Evolutionary conservation across 2,888 invertebrate genomes (phyloP).

Genomic region (Mayetiola destructor): DNA sequence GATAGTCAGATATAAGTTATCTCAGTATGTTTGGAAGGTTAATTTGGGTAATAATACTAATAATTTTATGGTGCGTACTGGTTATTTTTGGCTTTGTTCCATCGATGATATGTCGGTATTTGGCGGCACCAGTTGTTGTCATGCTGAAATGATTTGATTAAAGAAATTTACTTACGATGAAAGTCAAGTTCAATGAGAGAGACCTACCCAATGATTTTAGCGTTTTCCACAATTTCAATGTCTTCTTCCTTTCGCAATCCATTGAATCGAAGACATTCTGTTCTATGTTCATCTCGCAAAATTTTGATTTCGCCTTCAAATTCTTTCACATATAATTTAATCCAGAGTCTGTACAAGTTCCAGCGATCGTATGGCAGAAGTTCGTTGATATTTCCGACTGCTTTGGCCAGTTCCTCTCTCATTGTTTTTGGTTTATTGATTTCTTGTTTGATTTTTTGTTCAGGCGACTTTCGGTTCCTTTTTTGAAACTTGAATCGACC

Average conservation of each 20-base stretch:
- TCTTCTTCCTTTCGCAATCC: slow-evolving; percentile 17
- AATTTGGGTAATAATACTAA: no score
- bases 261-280: slow-evolving; percentile 8
- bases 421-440: neutral
- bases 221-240: slow-evolving; percentile 31
- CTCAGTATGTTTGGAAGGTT: neutral
- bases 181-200: neutral
- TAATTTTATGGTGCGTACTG: neutral
- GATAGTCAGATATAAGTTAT: no score
- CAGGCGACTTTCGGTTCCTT: neutral
- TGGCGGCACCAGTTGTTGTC: slow-evolving; percentile 57
- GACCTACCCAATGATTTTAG: slow-evolving; percentile 38
- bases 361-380: neutral
- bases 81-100: slow-evolving; percentile 45
- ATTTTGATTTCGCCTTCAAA: slow-evolving; percentile 15
- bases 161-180: neutral
- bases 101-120: slow-evolving; percentile 41
- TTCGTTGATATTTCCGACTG: neutral
- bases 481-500: neutral
- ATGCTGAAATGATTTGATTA: slow-evolving; percentile 31
- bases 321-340: neutral
- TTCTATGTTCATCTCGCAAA: neutral
- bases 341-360: slow-evolving; percentile 13
- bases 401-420: neutral
- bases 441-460: slow-evolving; percentile 5